Conservation (phyloP, 2,797 vertebrate species). For the Diceros bicornis region DNA sequence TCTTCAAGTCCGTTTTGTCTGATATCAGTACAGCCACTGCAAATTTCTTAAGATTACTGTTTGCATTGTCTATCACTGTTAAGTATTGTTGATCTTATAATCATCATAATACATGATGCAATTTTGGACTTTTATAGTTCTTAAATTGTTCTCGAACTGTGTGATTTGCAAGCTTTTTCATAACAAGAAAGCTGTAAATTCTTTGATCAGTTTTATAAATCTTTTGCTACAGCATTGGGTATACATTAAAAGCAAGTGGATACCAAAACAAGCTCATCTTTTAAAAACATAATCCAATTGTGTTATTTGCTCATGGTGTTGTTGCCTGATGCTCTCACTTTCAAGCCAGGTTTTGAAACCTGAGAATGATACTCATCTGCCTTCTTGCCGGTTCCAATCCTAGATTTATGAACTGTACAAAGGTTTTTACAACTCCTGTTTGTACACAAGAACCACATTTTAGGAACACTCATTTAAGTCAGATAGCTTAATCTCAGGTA, state of each 20-base stretch:
- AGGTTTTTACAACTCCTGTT: background rate
- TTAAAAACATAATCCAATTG: background rate
- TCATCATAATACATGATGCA: background rate
- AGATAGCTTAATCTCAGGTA: background rate
- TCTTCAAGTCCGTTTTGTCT: constrained; percentile 18
- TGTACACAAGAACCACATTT: background rate
- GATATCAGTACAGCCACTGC: background rate
- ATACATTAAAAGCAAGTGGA: constrained; percentile 13
- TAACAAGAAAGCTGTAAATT: background rate
- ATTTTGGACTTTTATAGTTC: background rate
- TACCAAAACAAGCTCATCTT: background rate
- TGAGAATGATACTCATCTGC: background rate
- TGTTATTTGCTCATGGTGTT: background rate
- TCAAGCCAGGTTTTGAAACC: background rate
- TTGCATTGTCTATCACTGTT: background rate
- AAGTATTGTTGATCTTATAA: background rate
- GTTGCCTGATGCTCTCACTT: background rate
- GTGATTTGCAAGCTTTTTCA: constrained; percentile 7
- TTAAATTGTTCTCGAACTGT: background rate
- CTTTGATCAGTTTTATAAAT: background rate
- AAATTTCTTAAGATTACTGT: background rate
- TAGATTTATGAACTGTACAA: background rate
- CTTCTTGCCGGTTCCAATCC: background rate
- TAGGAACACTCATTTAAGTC: constrained; percentile 1
- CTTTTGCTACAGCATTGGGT: background rate